Base-by-base conservation (phyloP, 2,888 invertebrate species). In the Meliscaeva auricollis region DNA sequence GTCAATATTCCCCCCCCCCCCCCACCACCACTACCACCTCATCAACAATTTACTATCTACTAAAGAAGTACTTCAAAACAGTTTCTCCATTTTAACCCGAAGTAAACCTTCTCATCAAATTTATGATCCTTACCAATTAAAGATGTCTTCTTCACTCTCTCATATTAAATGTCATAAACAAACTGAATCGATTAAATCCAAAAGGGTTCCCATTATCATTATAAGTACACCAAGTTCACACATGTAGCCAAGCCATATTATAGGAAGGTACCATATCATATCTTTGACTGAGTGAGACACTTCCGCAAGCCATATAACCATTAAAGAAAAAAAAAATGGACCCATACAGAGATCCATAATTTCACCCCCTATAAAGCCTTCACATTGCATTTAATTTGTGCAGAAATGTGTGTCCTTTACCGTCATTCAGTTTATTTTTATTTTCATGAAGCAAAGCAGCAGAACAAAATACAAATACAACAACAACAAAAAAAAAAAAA, bases 321-420 rank as follows among this genome's bases (percentile, higher is more conserved):
- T 11, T 2, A 35, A 35, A 17, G 11, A 32, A 15, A 15, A 0
- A 17, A 38, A 20, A 20, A 30, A 48, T 13, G 50, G 35, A 35
- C 35, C 66, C 50, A 50, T 66, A n/a, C n/a, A 66, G 48, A 50
- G 50, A 66, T 50, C 50, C 50, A 66, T 66, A 66, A 66, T 66
- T 66, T 66, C 54, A 15, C 20, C 56, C 46, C 17, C 44, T 44
- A 58, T 32, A 68, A 68, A 68, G 11, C 58, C 32, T 48, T 35
- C 44, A 58, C n/a, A 41, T 38, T 74, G 74, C 74, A 78, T 66
- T 82, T 82, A 77, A 82, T 82, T 82, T 73, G 68, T 58, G 69
- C 38, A 22, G 13, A 22, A 22, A 9, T 64, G 62, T 64, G 44
- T 64, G 78, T 74, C 78, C 56, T 69, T 64, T 72, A 56, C 62